Evolutionary conservation across 2,888 invertebrate species (phyloP).

Genomic region (Prionchulus punctatus): DNA sequence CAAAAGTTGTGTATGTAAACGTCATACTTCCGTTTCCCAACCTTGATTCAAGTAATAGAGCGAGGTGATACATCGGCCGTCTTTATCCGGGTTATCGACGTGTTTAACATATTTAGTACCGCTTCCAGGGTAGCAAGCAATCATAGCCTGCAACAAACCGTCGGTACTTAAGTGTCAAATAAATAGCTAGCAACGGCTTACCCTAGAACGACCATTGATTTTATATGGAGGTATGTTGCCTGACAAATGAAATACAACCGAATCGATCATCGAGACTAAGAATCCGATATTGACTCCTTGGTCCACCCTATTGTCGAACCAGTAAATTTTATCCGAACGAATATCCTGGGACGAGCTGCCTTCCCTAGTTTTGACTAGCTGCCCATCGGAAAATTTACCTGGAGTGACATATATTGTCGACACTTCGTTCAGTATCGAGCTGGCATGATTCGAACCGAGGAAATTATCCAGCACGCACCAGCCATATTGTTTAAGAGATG

Average conservation of each 20-base stretch:
- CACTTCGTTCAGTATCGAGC: background rate
- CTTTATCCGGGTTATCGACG: slow-evolving; percentile 89
- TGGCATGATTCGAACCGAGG: slow-evolving; percentile 16
- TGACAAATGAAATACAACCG: slow-evolving; percentile 21
- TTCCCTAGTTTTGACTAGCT: background rate
- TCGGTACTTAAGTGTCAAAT: background rate
- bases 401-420: background rate
- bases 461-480: slow-evolving; percentile 30
- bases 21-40: slow-evolving; percentile 59
- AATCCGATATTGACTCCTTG: slow-evolving; percentile 20
- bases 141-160: slow-evolving; percentile 63
- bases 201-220: slow-evolving; percentile 23
- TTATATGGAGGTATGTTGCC: slow-evolving; percentile 20
- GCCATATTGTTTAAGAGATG: slow-evolving; percentile 24
- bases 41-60: slow-evolving; percentile 91
- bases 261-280: slow-evolving; percentile 26
- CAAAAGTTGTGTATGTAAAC: too few relatives aligned
- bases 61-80: slow-evolving; percentile 87
- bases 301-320: slow-evolving; percentile 24
- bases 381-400: slow-evolving; percentile 5
- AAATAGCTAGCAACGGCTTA: slow-evolving; percentile 4
- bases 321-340: slow-evolving; percentile 18
- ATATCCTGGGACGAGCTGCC: background rate
- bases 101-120: slow-evolving; percentile 90
- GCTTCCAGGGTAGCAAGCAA: slow-evolving; percentile 88